A percentile compares a stretch with the other conserved stretches of the same genome.
Evolutionary conservation across 2,797 vertebrate species (phyloP).

Genomic region (Dromococcyx pavoninus): DNA sequence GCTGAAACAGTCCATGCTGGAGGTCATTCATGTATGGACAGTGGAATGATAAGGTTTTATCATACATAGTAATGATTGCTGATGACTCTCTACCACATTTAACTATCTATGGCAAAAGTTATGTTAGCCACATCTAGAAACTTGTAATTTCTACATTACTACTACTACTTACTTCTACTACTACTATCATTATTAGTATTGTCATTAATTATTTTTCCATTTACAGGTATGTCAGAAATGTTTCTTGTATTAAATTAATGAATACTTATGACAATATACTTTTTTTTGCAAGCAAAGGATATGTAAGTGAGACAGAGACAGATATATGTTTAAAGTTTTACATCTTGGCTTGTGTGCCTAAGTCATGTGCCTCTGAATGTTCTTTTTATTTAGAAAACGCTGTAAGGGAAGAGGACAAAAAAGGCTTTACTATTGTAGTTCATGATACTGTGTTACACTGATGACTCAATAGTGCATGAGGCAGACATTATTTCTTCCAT

Average conservation of each 20-base stretch:
- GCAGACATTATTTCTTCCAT: not conserved
- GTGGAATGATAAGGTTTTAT: not conserved
- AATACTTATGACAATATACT: not conserved
- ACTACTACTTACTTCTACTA: not conserved
- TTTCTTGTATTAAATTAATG: not conserved
- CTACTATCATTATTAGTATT: not conserved
- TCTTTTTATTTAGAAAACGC: conserved; percentile 6
- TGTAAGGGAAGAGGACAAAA: not conserved
- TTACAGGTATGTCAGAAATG: conserved; percentile 3
- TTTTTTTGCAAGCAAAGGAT: not conserved
- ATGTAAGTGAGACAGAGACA: conserved; percentile 1
- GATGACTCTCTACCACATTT: not conserved
- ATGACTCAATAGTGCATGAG: not conserved
- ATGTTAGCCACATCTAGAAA: not conserved
- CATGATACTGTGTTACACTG: not conserved
- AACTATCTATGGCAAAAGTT: not conserved
- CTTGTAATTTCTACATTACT: not conserved
- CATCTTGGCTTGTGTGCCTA: not conserved
- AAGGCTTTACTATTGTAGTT: not conserved
- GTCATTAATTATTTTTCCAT: not conserved
- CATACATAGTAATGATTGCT: not conserved
- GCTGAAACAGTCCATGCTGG: not conserved
- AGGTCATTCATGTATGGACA: not conserved
- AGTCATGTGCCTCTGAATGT: not conserved
- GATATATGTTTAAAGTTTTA: not conserved